phyloP scores from a whole-genome alignment of 2,113 vertebrate species.

The Epinephelus fuscoguttatus region DNA sequence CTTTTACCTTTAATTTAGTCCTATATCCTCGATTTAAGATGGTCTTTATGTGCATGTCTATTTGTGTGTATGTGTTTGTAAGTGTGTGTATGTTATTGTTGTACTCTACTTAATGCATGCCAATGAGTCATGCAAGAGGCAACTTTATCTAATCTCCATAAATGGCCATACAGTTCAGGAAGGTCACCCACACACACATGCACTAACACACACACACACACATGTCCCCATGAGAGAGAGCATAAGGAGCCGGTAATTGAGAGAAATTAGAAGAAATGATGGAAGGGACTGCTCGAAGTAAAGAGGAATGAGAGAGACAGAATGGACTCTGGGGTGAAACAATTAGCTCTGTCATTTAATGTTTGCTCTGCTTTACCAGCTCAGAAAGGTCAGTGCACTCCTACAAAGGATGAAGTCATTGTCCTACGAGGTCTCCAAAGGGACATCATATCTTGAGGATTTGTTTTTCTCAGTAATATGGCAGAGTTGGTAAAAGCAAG shows the following conservation, averaged over 20 bases:
- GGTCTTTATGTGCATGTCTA: slow-evolving; percentile 51
- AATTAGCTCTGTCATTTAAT: slow-evolving; percentile 70
- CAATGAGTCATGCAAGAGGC: slow-evolving; percentile 89
- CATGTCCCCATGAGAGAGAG: slow-evolving; percentile 30
- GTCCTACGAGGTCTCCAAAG: slow-evolving; percentile 5
- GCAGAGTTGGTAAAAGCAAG: not conserved
- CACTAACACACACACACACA: slow-evolving; percentile 30
- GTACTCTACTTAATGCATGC: slow-evolving; percentile 91
- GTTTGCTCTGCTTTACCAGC: slow-evolving; percentile 54
- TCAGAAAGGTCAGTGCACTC: slow-evolving; percentile 58
- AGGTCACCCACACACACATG: slow-evolving; percentile 81
- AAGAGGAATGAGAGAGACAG: slow-evolving; percentile 56
- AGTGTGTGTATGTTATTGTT: slow-evolving; percentile 59
- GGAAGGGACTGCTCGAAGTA: slow-evolving; percentile 59
- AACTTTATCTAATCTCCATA: slow-evolving; percentile 97
- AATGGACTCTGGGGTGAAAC: slow-evolving; percentile 63
- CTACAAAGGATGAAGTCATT: slow-evolving; percentile 18
- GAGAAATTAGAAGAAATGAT: slow-evolving; percentile 76
- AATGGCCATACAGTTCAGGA: slow-evolving; percentile 91
- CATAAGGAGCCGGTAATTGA: slow-evolving; percentile 74
- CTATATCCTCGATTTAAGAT: slow-evolving; percentile 79
- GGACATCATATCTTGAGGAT: slow-evolving; percentile 30
- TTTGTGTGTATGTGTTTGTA: slow-evolving; percentile 33
- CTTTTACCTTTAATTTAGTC: slow-evolving; percentile 91
- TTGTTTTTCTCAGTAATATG: too few species aligned